Conservation (phyloP, 2,888 invertebrate species). For the Erebia ligea region DNA sequence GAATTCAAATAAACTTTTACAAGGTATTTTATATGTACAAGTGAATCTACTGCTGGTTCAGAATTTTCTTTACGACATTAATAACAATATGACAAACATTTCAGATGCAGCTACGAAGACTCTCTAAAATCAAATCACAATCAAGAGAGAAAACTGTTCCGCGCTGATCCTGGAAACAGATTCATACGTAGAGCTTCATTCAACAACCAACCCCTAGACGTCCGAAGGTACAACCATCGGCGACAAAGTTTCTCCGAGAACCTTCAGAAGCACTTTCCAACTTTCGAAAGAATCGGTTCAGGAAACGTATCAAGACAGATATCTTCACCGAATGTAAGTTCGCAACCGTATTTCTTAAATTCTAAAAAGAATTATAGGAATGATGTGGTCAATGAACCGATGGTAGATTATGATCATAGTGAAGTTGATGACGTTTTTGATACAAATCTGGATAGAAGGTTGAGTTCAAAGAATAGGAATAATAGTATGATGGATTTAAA, state of each 20-base stretch:
- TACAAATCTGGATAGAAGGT: conserved; percentile 64
- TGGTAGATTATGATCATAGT: conserved; percentile 78
- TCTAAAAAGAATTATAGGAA: conserved; percentile 63
- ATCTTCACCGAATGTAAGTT: conserved; percentile 69
- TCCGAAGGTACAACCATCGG: conserved; percentile 60
- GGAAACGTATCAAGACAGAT: conserved; percentile 62
- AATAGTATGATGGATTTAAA: conserved; percentile 69
- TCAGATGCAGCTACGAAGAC: conserved; percentile 91
- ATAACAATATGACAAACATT: not conserved
- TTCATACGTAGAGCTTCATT: conserved; percentile 70
- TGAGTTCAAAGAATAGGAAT: conserved; percentile 60
- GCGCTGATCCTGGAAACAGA: conserved; percentile 56
- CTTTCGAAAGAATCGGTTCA: conserved; percentile 61
- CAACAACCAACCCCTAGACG: conserved; percentile 66
- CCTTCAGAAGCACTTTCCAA: conserved; percentile 68
- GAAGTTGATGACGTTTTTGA: conserved; percentile 77
- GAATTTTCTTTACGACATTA: not conserved
- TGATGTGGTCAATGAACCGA: conserved; percentile 69
- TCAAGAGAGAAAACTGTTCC: conserved; percentile 61
- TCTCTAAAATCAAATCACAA: conserved; percentile 87
- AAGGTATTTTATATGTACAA: too few species aligned
- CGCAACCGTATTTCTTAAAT: conserved; percentile 68
- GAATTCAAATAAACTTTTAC: too few species aligned
- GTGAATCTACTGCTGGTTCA: not conserved
- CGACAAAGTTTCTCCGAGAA: conserved; percentile 77